Base-by-base conservation (phyloP, 2,797 vertebrate species). In the Caiman crocodilus region DNA sequence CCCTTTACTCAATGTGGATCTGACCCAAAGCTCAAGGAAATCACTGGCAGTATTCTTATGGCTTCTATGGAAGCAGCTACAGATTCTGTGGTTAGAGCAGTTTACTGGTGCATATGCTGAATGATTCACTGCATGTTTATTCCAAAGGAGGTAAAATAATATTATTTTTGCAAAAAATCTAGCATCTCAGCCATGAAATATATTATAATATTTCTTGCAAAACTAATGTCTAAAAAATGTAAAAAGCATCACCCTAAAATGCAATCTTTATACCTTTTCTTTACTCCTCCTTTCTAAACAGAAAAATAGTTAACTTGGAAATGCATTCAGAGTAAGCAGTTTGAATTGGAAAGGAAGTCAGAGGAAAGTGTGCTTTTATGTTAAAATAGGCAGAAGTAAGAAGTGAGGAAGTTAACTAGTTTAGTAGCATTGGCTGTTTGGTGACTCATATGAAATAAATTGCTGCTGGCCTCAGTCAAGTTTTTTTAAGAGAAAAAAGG, bases 401-500 rank as follows among this genome's bases (percentile, higher is more conserved):
- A 58, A 85, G 57, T 50, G 42, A 7, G 74, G 86, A 94, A 80
- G 76, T 76, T 4, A 61, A 64, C 11, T 86, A 57, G 88, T 69
- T 87, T 92, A 84, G 87, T 59, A 58, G 35, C 69, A 85, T 73
- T 63, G 82, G 63, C 67, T 84, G 30, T 65, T 88, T 82, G 87
- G 61, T 90, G 20, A 12, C 60, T 76, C 80, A 35, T 7, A 25
- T 69, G 42, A 60, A 85, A 91, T 35, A 69, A 92, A 85, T 0
- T 2, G 50, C 69, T 85, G 65, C 74, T 85, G 71, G 20, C 92
- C 95, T 87, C 65, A 64, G 65, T 80, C 75, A 65, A 63, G 59
- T 84, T 93, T 50, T 88, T 71, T 50, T 50, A 50, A 81, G 87
- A 89, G 93, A 87, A 95, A 25, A 92, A 85, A 93, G 88, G 35